Base-by-base conservation (phyloP, 2,888 invertebrate genomes). In the Plebejus anna region DNA sequence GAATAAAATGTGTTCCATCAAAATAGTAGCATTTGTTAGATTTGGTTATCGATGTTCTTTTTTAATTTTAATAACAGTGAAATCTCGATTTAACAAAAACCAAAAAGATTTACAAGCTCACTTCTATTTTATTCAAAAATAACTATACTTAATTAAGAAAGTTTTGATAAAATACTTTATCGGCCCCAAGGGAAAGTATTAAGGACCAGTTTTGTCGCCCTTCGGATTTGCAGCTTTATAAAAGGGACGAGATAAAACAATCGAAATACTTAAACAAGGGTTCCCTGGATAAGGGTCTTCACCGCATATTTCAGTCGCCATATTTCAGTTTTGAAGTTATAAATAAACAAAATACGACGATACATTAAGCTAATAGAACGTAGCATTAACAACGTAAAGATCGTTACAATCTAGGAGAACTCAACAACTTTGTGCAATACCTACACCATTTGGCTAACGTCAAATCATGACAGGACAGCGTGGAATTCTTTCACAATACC, bases 101-200 rank as follows among this genome's bases (percentile, higher is more conserved):
- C 11, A 28, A 61, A 22, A 61, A 28, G 28, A 61, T 28, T 61
- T 11, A 11, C 9, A 61, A 28, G 28, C 11, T 11, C 61, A 28
- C 28, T 61, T 61, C 28, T 61, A 61, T 28, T 28, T 61, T 4
- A 28, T 61, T 61, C 28, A 61, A 28, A 22, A 61, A 61, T 28
- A 61, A 28, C 9, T 22, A 22, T 22, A 22, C 22, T 22, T 22
- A 28, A 61, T 61, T 61, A 61, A 61, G 11, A 28, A 61, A 61
- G 61, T 61, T 28, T 61, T n/a, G n/a, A 38, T 70, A n/a, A 70
- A 70, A 70, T 70, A 16, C 38, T 70, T 38, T 38, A 70, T 70
- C 70, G 38, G 38, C 7, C 70, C 70, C 70, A 70, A 70, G 16
- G 70, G 70, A 38, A 70, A 70, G 16, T 70, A 70, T 38, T 70